Evolutionary conservation across 2,888 invertebrate species (phyloP), one percentile per base, ranked within the genome.

Genomic region (Scelioninae gen. 1): DNA sequence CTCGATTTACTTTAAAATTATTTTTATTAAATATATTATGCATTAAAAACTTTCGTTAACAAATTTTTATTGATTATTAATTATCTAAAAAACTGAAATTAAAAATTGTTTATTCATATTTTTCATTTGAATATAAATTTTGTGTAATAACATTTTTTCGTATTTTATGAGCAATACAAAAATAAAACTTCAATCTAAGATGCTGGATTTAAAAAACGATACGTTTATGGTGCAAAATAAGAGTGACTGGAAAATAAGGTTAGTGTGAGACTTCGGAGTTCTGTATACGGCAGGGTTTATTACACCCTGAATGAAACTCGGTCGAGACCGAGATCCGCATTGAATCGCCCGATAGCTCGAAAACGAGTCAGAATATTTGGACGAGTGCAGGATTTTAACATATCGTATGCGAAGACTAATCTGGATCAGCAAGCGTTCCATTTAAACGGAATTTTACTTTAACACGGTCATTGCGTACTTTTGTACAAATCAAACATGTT

Each of bases 331-430:
- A 78, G 56, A 78, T 78, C 49, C 63, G 65, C 43, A 72, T 58
- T 58, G 58, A 71, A 79, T 72, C 65, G 56, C 49, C 51, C 65
- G 71, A 79, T 72, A 79, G 69, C 71, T 79, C 43, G 49, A 72
- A 23, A 23, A 23, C 60, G 40, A 58, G 63, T 65, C 72, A 53
- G 72, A 79, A 79, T 79, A 79, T 79, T 79, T 79, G 58, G 56
- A 79, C 79, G 72, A 77, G 62, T 79, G 65, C 72, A 32, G 72
- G 72, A 72, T 72, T 78, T 65, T 72, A 65, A 71, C 71, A 72
- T 69, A 72, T 79, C 77, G 69, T n/a, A 34, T 29, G 68, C 55
- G 38, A 51, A 72, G 34, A 72, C 79, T 79, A 60, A 79, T 72
- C 79, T 79, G 72, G 79, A 79, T 79, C 72, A 72, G 66, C 29